These are phyloP conservation scores for Varanus salvator DNA, from an alignment of 2,113 vertebrate genomes.

Conservation along the genomic window DNA sequence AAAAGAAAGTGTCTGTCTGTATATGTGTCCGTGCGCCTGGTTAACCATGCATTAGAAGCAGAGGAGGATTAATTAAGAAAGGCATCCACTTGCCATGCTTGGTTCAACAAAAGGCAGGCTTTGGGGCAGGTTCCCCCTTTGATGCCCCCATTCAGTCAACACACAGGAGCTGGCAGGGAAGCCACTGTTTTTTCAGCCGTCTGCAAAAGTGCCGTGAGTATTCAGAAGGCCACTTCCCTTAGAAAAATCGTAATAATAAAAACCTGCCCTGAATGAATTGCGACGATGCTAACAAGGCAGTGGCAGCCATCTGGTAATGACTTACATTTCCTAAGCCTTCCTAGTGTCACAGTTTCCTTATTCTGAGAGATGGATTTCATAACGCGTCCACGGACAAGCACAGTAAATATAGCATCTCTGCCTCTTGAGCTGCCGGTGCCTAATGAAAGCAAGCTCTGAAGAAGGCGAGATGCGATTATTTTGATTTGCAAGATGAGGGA, in stretches of 20 bases:
- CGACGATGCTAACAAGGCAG: conserved; percentile 46
- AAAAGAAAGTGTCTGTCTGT: neutral
- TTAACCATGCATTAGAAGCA: neutral
- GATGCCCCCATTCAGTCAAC: conserved; percentile 10
- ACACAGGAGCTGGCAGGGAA: conserved; percentile 54
- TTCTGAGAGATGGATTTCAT: conserved; percentile 65
- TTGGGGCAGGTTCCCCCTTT: conserved; percentile 47
- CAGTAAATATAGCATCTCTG: conserved; percentile 58
- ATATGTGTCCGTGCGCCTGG: neutral
- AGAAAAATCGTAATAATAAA: conserved; percentile 13
- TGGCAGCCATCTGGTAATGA: conserved; percentile 55
- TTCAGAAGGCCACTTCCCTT: conserved; percentile 43
- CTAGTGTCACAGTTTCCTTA: conserved; percentile 61
- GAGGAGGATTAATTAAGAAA: conserved; percentile 27
- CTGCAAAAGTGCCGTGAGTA: conserved; percentile 62
- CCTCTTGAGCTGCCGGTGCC: conserved; percentile 47
- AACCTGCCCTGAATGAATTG: conserved; percentile 55
- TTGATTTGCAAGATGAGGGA: conserved; percentile 69
- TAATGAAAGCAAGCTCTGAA: conserved; percentile 63
- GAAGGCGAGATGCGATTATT: conserved; percentile 64
- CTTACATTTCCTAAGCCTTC: conserved; percentile 60
- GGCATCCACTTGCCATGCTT: conserved; percentile 15
- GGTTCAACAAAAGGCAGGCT: conserved; percentile 44
- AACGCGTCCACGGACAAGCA: conserved; percentile 49
- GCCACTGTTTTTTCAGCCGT: conserved; percentile 32